Evolutionary conservation across 35 echinoderm and acorn worm genomes (phyloP).

Genomic region (Acanthaster planci): DNA sequence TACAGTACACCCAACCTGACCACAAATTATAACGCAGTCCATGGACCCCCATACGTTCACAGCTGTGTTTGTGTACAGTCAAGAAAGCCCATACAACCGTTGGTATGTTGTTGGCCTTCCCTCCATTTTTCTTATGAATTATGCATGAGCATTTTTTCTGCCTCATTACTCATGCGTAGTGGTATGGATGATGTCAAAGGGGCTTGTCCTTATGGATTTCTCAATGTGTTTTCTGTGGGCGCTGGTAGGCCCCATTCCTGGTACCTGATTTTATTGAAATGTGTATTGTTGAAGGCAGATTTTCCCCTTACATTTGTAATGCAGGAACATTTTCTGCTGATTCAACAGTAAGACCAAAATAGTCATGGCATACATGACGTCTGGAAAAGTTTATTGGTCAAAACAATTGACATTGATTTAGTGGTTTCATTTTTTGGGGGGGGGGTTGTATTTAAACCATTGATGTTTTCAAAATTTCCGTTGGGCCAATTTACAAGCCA

Average conservation of each 20-base stretch:
- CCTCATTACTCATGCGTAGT: not conserved
- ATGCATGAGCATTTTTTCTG: not conserved
- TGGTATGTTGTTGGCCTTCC: slow-evolving; percentile 46
- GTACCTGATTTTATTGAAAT: too few species aligned
- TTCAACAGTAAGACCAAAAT: too few species aligned
- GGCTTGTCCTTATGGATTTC: slow-evolving; percentile 27
- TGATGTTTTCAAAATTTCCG: too few species aligned
- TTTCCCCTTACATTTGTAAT: too few species aligned
- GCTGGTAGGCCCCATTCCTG: not conserved
- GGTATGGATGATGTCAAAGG: slow-evolving; percentile 20
- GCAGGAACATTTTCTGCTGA: too few species aligned
- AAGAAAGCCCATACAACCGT: slow-evolving; percentile 9
- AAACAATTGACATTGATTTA: too few species aligned
- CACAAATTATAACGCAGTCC: not conserved
- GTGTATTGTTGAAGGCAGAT: too few species aligned
- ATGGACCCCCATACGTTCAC: not conserved
- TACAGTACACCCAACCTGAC: not conserved
- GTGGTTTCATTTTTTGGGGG: too few species aligned
- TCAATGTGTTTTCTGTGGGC: slow-evolving; percentile 3
- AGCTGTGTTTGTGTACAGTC: slow-evolving; percentile 17
- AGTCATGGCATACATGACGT: too few species aligned
- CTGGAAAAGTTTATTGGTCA: too few species aligned
- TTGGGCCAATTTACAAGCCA: too few species aligned
- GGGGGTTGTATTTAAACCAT: too few species aligned
- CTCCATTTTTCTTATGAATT: slow-evolving; percentile 42